Evolutionary conservation across 2,113 vertebrate species (phyloP).

Genomic region (Hyaena hyaena): DNA sequence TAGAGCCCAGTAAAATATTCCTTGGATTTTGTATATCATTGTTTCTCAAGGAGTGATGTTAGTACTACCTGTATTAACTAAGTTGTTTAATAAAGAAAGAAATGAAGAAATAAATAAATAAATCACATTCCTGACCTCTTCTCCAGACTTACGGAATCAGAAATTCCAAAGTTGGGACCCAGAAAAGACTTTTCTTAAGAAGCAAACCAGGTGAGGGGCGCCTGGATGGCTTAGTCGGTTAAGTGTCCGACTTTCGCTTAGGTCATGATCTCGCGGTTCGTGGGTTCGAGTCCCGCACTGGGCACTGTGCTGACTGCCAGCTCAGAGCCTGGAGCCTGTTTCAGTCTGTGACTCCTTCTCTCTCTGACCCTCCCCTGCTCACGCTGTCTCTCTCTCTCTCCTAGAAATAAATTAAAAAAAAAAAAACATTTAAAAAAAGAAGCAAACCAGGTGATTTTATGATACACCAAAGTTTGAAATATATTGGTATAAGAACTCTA

Average conservation of each 20-base stretch:
- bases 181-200: not conserved
- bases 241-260: too few species aligned
- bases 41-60: not conserved
- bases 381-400: too few species aligned
- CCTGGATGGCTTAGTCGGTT: too few species aligned
- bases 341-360: too few species aligned
- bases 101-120: not conserved
- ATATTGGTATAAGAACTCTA: not conserved
- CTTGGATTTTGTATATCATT: not conserved
- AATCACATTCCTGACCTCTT: not conserved
- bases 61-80: not conserved
- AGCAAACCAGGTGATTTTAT: not conserved
- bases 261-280: too few species aligned
- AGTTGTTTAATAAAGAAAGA: not conserved
- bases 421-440: not conserved
- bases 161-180: not conserved
- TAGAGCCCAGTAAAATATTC: not conserved
- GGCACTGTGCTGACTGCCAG: too few species aligned
- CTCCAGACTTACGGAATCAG: not conserved
- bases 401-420: too few species aligned
- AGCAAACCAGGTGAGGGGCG: not conserved
- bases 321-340: too few species aligned
- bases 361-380: too few species aligned
- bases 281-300: too few species aligned
- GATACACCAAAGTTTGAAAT: not conserved